phyloP scores from a whole-genome alignment of 2,113 vertebrate genomes.

The Callipepla californica region DNA sequence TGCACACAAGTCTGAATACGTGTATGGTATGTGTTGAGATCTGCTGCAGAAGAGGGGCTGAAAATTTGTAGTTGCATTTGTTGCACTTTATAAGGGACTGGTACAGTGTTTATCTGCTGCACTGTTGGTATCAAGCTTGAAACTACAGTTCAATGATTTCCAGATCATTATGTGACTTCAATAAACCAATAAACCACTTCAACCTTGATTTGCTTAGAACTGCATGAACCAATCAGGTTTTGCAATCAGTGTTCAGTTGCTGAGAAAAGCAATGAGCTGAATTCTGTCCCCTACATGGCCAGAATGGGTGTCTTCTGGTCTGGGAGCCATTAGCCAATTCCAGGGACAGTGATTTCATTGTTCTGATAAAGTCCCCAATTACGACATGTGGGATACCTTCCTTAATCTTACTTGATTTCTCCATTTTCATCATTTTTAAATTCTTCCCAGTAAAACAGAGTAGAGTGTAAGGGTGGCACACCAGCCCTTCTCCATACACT shows the following conservation, averaged over 20 bases:
- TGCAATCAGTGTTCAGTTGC: background rate
- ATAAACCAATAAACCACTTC: background rate
- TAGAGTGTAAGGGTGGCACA: background rate
- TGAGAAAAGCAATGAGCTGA: background rate
- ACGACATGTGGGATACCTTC: background rate
- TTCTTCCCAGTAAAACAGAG: background rate
- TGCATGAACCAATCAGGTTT: background rate
- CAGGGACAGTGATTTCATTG: background rate
- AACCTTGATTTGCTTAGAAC: background rate
- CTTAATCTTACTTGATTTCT: background rate
- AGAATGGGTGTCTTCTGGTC: background rate
- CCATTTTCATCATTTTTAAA: background rate
- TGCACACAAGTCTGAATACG: accelerated
- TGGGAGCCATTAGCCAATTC: background rate
- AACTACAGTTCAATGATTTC: background rate
- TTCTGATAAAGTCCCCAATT: background rate
- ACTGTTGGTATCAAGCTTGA: background rate
- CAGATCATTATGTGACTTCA: background rate
- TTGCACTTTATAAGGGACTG: background rate
- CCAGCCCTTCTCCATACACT: accelerated
- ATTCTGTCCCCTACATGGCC: background rate
- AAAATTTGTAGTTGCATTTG: background rate
- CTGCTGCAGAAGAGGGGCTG: background rate
- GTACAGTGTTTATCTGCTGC: background rate
- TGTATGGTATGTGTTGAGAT: background rate